Evolutionary conservation across 2,888 invertebrate genomes (phyloP), one percentile per base, ranked within the genome.

Genomic region (Caenorhabditis sp.): DNA sequence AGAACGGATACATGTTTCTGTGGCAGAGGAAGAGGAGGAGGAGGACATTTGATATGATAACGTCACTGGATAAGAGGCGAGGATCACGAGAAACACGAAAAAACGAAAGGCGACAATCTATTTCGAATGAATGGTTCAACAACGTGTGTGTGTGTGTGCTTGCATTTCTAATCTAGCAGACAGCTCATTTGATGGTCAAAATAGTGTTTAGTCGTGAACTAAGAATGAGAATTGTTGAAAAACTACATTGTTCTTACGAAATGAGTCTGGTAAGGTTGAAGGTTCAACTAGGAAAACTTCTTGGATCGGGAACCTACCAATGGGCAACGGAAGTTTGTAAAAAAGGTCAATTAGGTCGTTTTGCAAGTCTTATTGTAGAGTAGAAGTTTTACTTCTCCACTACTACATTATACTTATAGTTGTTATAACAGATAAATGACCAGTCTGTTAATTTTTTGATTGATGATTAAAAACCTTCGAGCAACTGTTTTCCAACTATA

Each of bases 21-120:
- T 50, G n/a, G n/a, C n/a, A n/a, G n/a, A n/a, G n/a, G n/a, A n/a
- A n/a, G n/a, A n/a, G n/a, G n/a, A n/a, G n/a, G n/a, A n/a, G n/a
- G n/a, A n/a, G 8, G 74, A 76, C 67, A 76, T 61, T 61, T 67
- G 76, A 76, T 76, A 76, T 76, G 76, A 76, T 76, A 76, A 76
- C 76, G 76, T 76, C 76, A 76, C 67, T 47, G n/a, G n/a, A n/a
- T n/a, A n/a, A n/a, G n/a, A n/a, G n/a, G 20, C 18, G 20, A 18
- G n/a, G n/a, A n/a, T n/a, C 47, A 47, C 47, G 47, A 18, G 60
- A 24, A 51, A 61, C 44, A 47, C 47, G 40, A 11, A 44, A 20
- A 8, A 58, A 58, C 1, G 15, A 20, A 15, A 24, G 44, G 28
- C 51, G 56, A 67, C 58, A 58, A 60, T 74, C 74, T 60, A 74